A percentile compares a stretch with the other conserved stretches of the same genome.
Evolutionary conservation across 2,113 vertebrate genomes (phyloP).

Genomic region (Myodes glareolus): DNA sequence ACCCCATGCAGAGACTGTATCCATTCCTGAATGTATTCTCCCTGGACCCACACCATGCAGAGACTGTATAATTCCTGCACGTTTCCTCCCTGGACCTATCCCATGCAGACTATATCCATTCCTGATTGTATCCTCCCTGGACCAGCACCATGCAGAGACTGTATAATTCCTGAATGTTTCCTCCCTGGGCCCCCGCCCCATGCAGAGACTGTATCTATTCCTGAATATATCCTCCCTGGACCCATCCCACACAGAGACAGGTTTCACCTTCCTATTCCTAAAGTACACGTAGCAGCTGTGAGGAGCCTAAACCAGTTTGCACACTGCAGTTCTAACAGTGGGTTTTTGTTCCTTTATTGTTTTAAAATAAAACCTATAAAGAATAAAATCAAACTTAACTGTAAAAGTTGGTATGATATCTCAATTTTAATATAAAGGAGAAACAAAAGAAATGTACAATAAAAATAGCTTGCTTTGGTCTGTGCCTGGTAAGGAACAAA

Average conservation of each 20-base stretch:
- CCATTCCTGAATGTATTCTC: no score
- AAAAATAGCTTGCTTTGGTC: conserved; percentile 7
- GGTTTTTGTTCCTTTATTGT: neutral
- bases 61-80: no score
- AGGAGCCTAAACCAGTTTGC: neutral
- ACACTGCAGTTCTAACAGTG: neutral
- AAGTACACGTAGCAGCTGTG: neutral
- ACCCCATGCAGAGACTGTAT: no score
- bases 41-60: no score
- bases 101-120: no score
- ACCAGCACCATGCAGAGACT: no score
- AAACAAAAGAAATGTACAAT: neutral
- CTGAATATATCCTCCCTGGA: neutral
- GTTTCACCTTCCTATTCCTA: neutral
- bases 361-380: neutral
- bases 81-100: no score
- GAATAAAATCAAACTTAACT: neutral
- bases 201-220: neutral
- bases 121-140: no score
- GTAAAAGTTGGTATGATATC: neutral
- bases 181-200: neutral
- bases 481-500: neutral
- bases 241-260: neutral
- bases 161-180: neutral
- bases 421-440: neutral